Conservation (phyloP, 2,113 vertebrate genomes). For the Astatoreochromis straeleni region DNA sequence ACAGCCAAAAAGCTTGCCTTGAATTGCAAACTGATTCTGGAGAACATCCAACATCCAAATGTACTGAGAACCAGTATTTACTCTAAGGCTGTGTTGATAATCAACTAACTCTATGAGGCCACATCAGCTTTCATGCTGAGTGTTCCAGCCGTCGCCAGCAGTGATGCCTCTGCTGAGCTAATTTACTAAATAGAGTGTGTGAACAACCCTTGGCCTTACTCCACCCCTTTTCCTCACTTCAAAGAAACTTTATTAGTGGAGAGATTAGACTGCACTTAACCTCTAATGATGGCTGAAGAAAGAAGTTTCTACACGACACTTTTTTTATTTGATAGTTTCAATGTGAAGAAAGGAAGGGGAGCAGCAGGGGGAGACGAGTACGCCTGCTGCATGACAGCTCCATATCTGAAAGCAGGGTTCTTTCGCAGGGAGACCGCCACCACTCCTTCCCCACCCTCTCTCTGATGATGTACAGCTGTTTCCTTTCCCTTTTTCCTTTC, state of each 20-base stretch:
- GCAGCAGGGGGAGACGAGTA: neutral
- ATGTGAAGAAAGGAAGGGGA: conserved; percentile 35
- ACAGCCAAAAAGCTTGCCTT: neutral
- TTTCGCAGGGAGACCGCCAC: neutral
- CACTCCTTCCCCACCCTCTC: neutral
- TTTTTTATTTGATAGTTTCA: conserved; percentile 71
- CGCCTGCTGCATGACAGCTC: conserved; percentile 5
- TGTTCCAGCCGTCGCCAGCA: conserved; percentile 42
- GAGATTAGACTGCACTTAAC: conserved; percentile 86
- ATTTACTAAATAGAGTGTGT: conserved; percentile 79
- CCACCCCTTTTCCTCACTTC: conserved; percentile 77
- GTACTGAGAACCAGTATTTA: neutral
- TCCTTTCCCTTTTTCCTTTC: neutral
- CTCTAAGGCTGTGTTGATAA: neutral
- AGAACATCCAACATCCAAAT: neutral
- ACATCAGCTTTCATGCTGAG: conserved; percentile 73
- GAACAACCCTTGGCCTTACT: conserved; percentile 61
- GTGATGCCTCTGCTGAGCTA: conserved; percentile 66
- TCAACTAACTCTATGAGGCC: neutral
- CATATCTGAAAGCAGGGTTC: conserved; percentile 22
- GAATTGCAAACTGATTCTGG: neutral
- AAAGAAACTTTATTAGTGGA: conserved; percentile 86
- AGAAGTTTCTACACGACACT: conserved; percentile 16
- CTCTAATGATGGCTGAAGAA: conserved; percentile 70
- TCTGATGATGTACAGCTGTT: conserved; percentile 46